A percentile compares a stretch with the other conserved stretches of the same genome.
Conservation (phyloP, 2,113 vertebrate species). For the Neomonachus schauinslandi region DNA sequence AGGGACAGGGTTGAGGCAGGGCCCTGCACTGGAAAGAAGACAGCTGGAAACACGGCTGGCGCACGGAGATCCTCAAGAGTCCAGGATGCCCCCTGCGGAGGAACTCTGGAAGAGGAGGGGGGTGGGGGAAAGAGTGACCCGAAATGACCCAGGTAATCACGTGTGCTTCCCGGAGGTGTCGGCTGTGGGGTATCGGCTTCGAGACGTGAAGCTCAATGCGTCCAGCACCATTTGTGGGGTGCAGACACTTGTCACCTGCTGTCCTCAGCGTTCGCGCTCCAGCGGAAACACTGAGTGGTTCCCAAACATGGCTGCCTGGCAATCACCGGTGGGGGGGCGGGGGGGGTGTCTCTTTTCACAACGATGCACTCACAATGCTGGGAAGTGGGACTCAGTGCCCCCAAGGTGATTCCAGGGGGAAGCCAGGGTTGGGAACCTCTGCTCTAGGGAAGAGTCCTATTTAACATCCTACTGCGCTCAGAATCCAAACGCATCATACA, state of each 20-base stretch:
- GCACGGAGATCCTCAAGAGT: not conserved
- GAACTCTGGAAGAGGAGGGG: not conserved
- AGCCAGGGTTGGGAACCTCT: not conserved
- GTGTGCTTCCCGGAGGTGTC: not conserved
- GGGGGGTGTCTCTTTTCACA: not conserved
- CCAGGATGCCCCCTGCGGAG: not conserved
- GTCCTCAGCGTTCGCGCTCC: not conserved
- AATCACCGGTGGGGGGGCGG: not conserved
- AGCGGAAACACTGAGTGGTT: not conserved
- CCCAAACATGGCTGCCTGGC: not conserved
- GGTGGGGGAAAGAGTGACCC: not conserved
- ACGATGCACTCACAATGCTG: not conserved
- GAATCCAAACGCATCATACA: not conserved
- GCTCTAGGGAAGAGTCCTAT: not conserved
- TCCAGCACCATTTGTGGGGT: not conserved
- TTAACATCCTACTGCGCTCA: not conserved
- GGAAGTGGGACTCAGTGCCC: too few species aligned
- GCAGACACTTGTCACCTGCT: fast-evolving
- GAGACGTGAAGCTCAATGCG: fast-evolving
- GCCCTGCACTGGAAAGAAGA: not conserved
- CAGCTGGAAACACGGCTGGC: not conserved
- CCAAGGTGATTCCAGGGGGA: not conserved
- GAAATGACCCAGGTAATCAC: not conserved
- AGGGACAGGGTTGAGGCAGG: not conserved
- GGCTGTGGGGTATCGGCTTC: fast-evolving